Percentiles rank a stretch among this genome's conserved stretches.
Evolutionary conservation across 2,113 vertebrate genomes (phyloP).

Genomic region (Setophaga kirtlandii): DNA sequence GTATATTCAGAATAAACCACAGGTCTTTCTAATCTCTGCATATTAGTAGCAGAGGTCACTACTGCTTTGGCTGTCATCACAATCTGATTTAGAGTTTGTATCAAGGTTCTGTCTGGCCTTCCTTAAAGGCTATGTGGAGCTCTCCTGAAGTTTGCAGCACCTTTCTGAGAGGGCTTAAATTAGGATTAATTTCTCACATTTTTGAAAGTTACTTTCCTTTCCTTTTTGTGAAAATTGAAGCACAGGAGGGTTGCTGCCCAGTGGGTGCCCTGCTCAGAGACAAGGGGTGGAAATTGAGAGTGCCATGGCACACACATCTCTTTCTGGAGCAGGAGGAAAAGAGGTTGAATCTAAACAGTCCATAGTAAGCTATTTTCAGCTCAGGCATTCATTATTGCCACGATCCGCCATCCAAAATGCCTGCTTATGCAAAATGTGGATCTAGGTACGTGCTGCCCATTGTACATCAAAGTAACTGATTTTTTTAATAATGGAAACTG

Average conservation of each 20-base stretch:
- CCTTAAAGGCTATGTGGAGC: neutral
- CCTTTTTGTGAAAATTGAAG: neutral
- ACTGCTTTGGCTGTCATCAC: neutral
- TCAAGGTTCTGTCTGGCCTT: neutral
- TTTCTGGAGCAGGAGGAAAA: neutral
- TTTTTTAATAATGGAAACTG: conserved; percentile 32
- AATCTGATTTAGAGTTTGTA: neutral
- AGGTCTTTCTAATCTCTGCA: neutral
- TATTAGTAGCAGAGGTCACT: neutral
- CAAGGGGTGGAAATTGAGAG: neutral
- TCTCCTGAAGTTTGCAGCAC: neutral
- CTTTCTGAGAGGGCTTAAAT: neutral
- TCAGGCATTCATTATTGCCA: neutral
- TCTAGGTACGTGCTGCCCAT: neutral
- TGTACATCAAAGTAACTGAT: conserved; percentile 27
- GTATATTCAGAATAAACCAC: neutral
- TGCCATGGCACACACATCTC: neutral
- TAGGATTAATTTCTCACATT: neutral
- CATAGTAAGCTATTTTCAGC: neutral
- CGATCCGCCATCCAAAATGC: neutral
- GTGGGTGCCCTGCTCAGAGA: neutral
- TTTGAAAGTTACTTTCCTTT: neutral
- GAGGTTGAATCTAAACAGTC: neutral
- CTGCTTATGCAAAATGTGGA: neutral
- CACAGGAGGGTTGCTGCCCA: neutral